Evolutionary conservation across 2,113 vertebrate species (phyloP), one percentile per base, ranked within the genome.

Genomic region (Lynx canadensis): DNA sequence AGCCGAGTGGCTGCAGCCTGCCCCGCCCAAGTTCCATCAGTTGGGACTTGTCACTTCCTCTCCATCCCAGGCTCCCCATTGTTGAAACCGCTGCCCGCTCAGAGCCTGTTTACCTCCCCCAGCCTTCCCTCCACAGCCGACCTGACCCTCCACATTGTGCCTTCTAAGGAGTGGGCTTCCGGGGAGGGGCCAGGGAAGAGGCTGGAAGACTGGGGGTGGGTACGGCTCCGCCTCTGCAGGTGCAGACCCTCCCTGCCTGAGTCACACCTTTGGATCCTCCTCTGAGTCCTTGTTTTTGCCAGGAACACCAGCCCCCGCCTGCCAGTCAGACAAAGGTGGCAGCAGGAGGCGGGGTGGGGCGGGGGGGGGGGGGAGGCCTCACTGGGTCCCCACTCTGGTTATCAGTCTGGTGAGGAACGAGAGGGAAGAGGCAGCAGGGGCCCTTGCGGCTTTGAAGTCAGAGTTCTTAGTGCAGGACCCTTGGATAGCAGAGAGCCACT

Each of bases 381-480:
- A 5, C 41, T 55, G 78, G 93, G 97, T 82, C 81, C 91, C 4
- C 91, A 4, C 68, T 79, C 89, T 92, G 82, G 91, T 97, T 97
- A 97, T 88, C 92, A 94, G 83, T 89, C 98, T 98, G 98, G 97
- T 97, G 94, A 97, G 97, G 74, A 98, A 50, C 73, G 38, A 97
- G 96, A 91, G 71, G 50, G 90, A 89, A 96, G 93, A 97, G 97
- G 82, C 96, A 98, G 85, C 21, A 86, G 87, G 65, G 27, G 55
- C 66, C 86, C 95, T 81, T 27, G 65, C 94, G 94, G 45, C 97
- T 98, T 41, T 91, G 71, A 91, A 97, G 96, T 98, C 93, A 89
- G 84, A 60, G 63, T 95, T 97, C 97, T 98, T 83, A 55, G 89
- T 93, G 97, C 97, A 97, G 96, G 95, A 94, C 95, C 96, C 71